Conservation (phyloP, 1,140 invertebrate genomes). For the Heliconius nattereri region DNA sequence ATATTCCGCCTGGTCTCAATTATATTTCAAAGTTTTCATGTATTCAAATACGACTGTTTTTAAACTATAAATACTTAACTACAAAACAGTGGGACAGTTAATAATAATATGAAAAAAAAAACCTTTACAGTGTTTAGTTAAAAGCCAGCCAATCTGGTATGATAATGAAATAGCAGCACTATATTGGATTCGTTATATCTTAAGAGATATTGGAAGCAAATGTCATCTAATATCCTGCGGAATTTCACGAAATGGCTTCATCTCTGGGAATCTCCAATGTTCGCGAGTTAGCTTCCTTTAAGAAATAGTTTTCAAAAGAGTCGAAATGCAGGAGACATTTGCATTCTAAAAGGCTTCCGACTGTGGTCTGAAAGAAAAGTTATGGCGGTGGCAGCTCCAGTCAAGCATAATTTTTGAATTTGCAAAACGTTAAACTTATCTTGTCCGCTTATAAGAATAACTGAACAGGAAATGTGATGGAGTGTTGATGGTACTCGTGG, state of each 20-base stretch:
- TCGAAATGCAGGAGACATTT: constrained; percentile 64
- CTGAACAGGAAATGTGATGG: constrained; percentile 21
- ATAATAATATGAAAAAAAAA: too few relatives aligned
- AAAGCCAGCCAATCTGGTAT: not conserved
- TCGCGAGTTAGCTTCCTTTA: constrained; percentile 54
- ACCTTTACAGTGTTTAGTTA: too few relatives aligned
- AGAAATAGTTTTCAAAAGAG: constrained; percentile 68
- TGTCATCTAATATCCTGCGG: constrained; percentile 43
- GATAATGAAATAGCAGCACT: not conserved
- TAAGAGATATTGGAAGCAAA: constrained; percentile 30
- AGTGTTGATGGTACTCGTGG: not conserved
- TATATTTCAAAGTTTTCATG: too few relatives aligned
- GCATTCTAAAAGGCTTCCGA: constrained; percentile 60
- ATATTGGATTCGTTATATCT: not conserved
- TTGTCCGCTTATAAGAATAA: constrained; percentile 23
- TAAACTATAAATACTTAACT: not conserved
- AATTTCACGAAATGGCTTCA: constrained; percentile 24
- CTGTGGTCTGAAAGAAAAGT: constrained; percentile 51
- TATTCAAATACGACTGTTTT: too few relatives aligned
- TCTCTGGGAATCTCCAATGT: constrained; percentile 57
- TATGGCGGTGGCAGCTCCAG: constrained; percentile 32
- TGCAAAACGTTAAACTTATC: constrained; percentile 29
- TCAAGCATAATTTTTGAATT: constrained; percentile 38
- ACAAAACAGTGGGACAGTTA: too few relatives aligned
- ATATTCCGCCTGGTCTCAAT: not conserved